Conservation (phyloP, 2,113 vertebrate genomes). For the Leuciscus idus region DNA sequence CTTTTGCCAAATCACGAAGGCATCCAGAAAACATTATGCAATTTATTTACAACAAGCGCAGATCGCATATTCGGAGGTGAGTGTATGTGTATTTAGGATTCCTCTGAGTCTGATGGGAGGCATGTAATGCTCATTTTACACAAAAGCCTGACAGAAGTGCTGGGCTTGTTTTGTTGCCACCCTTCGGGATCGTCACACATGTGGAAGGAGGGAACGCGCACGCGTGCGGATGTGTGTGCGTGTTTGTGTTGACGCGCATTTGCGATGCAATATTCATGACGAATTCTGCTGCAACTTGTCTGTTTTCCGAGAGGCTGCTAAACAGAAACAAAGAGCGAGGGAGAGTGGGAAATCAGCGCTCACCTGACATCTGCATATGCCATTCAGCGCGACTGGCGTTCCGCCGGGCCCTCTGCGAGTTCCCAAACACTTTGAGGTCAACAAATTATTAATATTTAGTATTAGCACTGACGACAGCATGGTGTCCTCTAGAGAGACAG, state of each 20-base stretch:
- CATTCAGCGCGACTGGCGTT: slow-evolving; percentile 75
- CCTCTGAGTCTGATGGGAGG: slow-evolving; percentile 23
- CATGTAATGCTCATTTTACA: slow-evolving; percentile 44
- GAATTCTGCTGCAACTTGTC: slow-evolving; percentile 70
- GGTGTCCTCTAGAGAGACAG: slow-evolving; percentile 75
- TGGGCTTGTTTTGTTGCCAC: slow-evolving; percentile 52
- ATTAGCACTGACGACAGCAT: slow-evolving; percentile 77
- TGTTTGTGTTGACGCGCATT: slow-evolving; percentile 34
- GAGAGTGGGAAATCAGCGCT: slow-evolving; percentile 47
- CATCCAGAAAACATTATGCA: slow-evolving; percentile 13
- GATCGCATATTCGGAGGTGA: not conserved
- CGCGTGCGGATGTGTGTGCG: slow-evolving; percentile 38
- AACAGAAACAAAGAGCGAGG: slow-evolving; percentile 57
- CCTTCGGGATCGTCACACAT: not conserved
- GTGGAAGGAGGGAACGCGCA: slow-evolving; percentile 2
- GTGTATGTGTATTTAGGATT: not conserved
- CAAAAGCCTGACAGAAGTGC: slow-evolving; percentile 37
- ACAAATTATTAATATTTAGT: slow-evolving; percentile 79
- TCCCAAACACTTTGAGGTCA: slow-evolving; percentile 79
- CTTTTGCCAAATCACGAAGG: not conserved
- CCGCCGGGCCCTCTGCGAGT: slow-evolving; percentile 73
- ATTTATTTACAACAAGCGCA: slow-evolving; percentile 9
- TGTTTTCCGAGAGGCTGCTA: slow-evolving; percentile 65
- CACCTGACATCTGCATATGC: slow-evolving; percentile 82
- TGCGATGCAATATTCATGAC: slow-evolving; percentile 78